Conservation (phyloP, 1,140 invertebrate genomes). For the Euschistus heros region DNA sequence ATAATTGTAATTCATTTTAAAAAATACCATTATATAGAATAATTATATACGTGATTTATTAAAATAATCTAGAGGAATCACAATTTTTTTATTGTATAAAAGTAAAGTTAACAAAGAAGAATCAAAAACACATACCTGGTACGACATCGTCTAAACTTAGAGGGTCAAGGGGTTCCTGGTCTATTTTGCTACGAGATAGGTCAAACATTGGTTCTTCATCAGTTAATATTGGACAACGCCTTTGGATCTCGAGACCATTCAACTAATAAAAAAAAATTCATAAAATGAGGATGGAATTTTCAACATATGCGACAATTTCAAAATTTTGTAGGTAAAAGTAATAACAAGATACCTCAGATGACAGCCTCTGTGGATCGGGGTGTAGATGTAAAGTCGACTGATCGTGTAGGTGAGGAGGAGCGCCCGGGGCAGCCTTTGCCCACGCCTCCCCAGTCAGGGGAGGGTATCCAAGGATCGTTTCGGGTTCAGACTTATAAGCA, state of each 20-base stretch:
- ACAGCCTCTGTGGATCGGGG: not conserved
- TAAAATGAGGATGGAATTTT: not conserved
- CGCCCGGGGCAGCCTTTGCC: not conserved
- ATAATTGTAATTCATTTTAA: too few relatives aligned
- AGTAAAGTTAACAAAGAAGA: too few relatives aligned
- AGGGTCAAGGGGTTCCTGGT: slow-evolving; percentile 40
- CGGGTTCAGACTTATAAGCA: slow-evolving; percentile 25
- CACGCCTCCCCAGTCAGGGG: not conserved
- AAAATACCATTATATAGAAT: too few relatives aligned
- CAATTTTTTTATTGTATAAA: too few relatives aligned
- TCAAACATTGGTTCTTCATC: slow-evolving; percentile 38
- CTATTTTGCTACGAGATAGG: slow-evolving; percentile 7
- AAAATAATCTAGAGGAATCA: too few relatives aligned
- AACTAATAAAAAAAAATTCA: not conserved
- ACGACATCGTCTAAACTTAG: slow-evolving; percentile 41
- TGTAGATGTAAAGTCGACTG: not conserved
- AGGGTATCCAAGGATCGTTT: slow-evolving; percentile 6
- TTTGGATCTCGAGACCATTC: not conserved
- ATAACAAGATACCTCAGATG: not conserved
- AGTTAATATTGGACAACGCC: slow-evolving; percentile 32
- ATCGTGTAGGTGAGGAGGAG: not conserved
- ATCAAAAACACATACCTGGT: slow-evolving; percentile 35
- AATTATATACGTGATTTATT: too few relatives aligned
- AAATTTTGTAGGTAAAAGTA: too few relatives aligned
- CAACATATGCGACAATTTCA: not conserved